A percentile compares a stretch with the other conserved stretches of the same genome.
These are phyloP conservation scores for Neoascia interrupta DNA, from an alignment of 2,888 invertebrate species.

Conservation along the genomic window DNA sequence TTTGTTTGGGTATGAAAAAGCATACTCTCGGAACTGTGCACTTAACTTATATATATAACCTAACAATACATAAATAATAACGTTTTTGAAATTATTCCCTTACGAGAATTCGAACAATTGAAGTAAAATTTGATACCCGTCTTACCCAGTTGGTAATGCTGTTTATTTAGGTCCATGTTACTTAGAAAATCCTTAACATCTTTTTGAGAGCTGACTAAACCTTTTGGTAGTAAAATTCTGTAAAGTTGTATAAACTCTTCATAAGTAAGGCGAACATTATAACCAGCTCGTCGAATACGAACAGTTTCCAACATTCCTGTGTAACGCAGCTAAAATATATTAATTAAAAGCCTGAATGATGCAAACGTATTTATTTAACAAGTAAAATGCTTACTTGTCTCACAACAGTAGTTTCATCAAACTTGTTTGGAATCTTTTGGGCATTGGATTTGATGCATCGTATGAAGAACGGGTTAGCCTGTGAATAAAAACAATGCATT, in stretches of 20 bases:
- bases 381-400: constrained; percentile 80
- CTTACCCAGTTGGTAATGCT: constrained; percentile 92
- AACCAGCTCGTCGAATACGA: constrained; percentile 95
- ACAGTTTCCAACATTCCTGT: constrained; percentile 99
- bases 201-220: constrained; percentile 89
- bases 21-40: too few relatives aligned
- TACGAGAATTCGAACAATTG: too few relatives aligned
- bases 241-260: constrained; percentile 97
- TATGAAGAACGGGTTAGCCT: constrained; percentile 82
- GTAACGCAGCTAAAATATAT: constrained; percentile 87
- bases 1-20: too few relatives aligned
- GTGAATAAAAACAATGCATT: constrained; percentile 18
- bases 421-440: constrained; percentile 94
- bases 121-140: too few relatives aligned
- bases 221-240: constrained; percentile 93
- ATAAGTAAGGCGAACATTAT: constrained; percentile 95
- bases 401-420: constrained; percentile 96
- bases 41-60: too few relatives aligned
- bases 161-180: constrained; percentile 90
- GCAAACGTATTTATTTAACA: background rate
- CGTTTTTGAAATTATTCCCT: too few relatives aligned
- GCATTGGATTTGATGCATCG: constrained; percentile 97
- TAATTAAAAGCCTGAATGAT: too few relatives aligned
- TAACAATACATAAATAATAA: too few relatives aligned
- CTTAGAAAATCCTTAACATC: constrained; percentile 92